Base-by-base conservation (phyloP, 2,113 vertebrate genomes). In the Shinisaurus crocodilurus region DNA sequence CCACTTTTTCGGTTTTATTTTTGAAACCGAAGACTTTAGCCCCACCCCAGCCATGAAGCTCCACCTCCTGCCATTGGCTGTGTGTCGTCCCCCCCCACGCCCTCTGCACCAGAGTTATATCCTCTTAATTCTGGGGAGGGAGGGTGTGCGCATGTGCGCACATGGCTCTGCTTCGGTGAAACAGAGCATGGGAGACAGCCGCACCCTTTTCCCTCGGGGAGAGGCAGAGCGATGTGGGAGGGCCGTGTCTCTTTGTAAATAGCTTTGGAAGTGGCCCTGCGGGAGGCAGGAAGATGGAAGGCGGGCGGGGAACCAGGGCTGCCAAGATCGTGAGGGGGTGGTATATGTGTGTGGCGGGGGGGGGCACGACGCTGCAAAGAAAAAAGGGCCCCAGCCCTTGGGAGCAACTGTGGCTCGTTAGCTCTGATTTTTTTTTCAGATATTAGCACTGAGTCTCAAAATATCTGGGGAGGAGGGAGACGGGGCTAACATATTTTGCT, bases 371-470 rank as follows among this genome's bases (percentile, higher is more conserved):
- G 9, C n/a, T n/a, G n/a, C n/a, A n/a, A n/a, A n/a, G n/a, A n/a
- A n/a, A 32, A 60, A 37, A 32, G 1, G 54, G 72, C 45, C 57
- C 54, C 13, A 5, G n/a, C 25, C 63, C 60, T 34, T 29, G 9
- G 18, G 27, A 27, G 34, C 60, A 43, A 2, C 43, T 37, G 48
- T 50, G 27, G 74, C 43, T 84, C 25, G 18, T 74, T 75, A 65
- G 18, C 18, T 75, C 69, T 63, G 37, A 37, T 34, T 60, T n/a
- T 23, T 20, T 25, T 57, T 6, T 34, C 69, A 75, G 25, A 67
- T 85, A 79, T 79, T 90, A 85, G 89, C 89, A 90, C 89, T 90
- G 89, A 90, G 74, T 79, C 67, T 54, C 74, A 43, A 77, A 85
- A 29, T 80, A 82, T 79, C 43, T 77, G 72, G 81, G 54, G 81